Conservation (phyloP, 1,140 invertebrate genomes). For the Neodiprion fabricii region DNA sequence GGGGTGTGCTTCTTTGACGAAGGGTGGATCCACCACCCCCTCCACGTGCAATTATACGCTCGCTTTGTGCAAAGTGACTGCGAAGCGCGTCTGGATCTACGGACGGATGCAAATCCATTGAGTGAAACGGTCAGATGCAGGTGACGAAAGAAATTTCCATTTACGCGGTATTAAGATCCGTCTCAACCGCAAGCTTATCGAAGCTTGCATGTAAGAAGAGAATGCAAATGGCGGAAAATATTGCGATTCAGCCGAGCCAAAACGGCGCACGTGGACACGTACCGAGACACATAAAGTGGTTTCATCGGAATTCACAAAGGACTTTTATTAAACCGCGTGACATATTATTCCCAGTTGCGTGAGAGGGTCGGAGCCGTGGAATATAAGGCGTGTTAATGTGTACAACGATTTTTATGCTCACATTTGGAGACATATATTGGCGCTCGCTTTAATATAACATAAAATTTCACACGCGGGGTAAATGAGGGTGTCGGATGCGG, state of each 20-base stretch:
- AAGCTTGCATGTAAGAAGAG: too few species aligned
- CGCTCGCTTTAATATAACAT: constrained; percentile 44
- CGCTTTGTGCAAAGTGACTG: background rate
- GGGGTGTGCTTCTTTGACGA: background rate
- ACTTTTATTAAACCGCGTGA: constrained; percentile 5
- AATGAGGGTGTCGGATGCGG: constrained; percentile 31
- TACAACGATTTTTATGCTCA: constrained; percentile 46
- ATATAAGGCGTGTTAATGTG: constrained; percentile 37
- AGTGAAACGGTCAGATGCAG: background rate
- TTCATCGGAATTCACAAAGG: background rate
- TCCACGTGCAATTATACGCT: background rate
- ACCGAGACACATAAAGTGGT: background rate
- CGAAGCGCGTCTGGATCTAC: too few species aligned
- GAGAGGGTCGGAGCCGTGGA: background rate
- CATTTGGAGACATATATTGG: constrained; percentile 39
- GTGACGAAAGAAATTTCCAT: background rate
- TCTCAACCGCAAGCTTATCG: too few species aligned
- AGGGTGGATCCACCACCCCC: background rate
- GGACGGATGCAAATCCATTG: too few species aligned
- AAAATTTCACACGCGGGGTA: constrained; percentile 37
- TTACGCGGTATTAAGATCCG: too few species aligned
- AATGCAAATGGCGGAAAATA: too few species aligned
- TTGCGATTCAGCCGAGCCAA: too few species aligned
- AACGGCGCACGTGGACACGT: too few species aligned
- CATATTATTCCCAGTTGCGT: background rate